A percentile compares a stretch with the other conserved stretches of the same genome.
Evolutionary conservation across 2,888 invertebrate genomes (phyloP).

Genomic region (Thereva unica): DNA sequence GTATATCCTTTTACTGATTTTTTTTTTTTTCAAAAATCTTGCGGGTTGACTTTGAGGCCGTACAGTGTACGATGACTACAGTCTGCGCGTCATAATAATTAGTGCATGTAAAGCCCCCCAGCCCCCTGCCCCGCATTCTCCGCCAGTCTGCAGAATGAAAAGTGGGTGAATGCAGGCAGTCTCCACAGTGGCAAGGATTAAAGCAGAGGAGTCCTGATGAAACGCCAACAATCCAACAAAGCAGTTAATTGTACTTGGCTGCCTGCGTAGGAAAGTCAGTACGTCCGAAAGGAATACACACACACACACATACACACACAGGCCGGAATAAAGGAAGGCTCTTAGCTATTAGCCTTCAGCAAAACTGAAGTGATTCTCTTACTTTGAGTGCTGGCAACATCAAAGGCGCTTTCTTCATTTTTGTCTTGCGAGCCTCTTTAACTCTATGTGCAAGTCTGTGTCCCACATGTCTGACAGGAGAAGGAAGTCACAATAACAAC

Average conservation of each 20-base stretch:
- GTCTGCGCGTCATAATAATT: no score
- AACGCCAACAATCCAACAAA: not conserved
- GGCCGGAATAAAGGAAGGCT: slow-evolving; percentile 4
- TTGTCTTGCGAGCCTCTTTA: slow-evolving; percentile 3
- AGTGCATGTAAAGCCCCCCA: no score
- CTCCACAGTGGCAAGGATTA: no score
- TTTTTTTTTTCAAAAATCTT: no score
- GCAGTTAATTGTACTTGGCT: slow-evolving; percentile 9
- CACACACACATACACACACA: no score
- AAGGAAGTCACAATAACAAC: not conserved
- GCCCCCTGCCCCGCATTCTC: no score
- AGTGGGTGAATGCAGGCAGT: no score
- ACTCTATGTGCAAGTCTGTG: not conserved
- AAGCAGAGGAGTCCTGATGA: no score
- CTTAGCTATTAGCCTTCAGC: slow-evolving; percentile 40
- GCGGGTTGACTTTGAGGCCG: no score
- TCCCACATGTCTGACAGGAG: not conserved
- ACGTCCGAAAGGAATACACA: slow-evolving; percentile 1
- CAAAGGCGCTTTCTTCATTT: slow-evolving; percentile 36
- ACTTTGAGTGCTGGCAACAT: slow-evolving; percentile 34
- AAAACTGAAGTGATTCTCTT: slow-evolving; percentile 37
- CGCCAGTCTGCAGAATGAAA: no score
- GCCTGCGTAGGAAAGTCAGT: not conserved
- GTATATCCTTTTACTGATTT: no score
- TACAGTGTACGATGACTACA: no score